Evolutionary conservation across 2,888 invertebrate species (phyloP).

Genomic region (Coecobrya sp.): DNA sequence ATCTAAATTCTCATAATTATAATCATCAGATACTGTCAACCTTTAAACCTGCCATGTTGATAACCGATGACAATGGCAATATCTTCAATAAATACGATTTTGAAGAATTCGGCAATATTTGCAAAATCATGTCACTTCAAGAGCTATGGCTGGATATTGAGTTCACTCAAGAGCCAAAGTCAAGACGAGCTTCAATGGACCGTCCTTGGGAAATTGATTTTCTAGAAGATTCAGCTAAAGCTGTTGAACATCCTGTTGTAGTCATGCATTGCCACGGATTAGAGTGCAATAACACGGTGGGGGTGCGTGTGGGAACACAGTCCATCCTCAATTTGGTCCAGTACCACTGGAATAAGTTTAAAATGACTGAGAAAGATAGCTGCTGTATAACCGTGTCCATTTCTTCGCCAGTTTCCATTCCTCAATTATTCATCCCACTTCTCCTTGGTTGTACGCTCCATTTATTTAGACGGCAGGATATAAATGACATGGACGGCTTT

Average conservation of each 20-base stretch:
- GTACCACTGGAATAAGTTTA: conserved; percentile 92
- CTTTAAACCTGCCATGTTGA: conserved; percentile 42
- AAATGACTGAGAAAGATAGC: conserved; percentile 59
- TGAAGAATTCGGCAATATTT: conserved; percentile 62
- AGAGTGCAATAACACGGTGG: conserved; percentile 46
- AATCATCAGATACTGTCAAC: conserved; percentile 87
- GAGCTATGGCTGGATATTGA: conserved; percentile 83
- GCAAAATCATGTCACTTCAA: conserved; percentile 79
- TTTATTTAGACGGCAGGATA: conserved; percentile 73
- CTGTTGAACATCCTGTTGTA: conserved; percentile 89
- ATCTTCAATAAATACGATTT: conserved; percentile 82
- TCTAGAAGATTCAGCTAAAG: conserved; percentile 10
- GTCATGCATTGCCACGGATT: conserved; percentile 93
- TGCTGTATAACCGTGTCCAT: conserved; percentile 76
- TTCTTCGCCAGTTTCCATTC: conserved; percentile 59
- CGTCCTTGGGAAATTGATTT: conserved; percentile 46
- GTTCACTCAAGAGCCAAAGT: conserved; percentile 47
- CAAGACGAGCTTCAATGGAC: conserved; percentile 52
- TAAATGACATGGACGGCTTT: conserved; percentile 76
- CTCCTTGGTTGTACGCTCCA: conserved; percentile 81
- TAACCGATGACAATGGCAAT: conserved; percentile 79
- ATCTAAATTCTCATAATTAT: not conserved
- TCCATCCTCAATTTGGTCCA: conserved; percentile 93
- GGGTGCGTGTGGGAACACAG: conserved; percentile 90
- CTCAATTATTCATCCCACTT: conserved; percentile 76